phyloP scores from a whole-genome alignment of 37 sponge, comb jelly and placozoan genomes.

The Bolinopsis microptera region DNA sequence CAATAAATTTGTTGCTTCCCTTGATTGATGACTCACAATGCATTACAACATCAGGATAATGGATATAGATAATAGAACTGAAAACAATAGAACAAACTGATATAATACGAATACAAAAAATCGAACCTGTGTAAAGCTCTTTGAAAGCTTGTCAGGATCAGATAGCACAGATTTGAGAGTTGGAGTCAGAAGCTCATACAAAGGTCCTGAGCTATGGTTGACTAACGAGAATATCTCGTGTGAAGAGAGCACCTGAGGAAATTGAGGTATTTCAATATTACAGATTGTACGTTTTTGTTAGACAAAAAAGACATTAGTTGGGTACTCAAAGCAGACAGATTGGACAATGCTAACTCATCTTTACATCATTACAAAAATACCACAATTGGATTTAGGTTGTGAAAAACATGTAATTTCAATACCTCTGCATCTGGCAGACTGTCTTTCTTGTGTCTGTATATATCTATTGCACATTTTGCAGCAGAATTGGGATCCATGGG shows the following conservation, averaged over 20 bases:
- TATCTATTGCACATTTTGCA: neutral
- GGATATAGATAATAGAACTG: neutral
- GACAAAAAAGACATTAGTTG: no score
- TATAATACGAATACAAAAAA: neutral
- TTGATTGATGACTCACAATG: no score
- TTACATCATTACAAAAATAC: no score
- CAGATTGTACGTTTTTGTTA: no score
- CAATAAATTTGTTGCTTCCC: no score
- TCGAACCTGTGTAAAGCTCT: neutral
- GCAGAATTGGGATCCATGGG: neutral
- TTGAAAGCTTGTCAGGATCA: neutral
- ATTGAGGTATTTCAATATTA: no score
- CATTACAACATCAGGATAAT: no score
- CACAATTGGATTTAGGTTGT: no score
- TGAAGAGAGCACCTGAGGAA: neutral
- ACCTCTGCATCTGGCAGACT: neutral
- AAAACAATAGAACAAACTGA: neutral
- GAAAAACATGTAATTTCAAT: no score
- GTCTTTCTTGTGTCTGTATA: neutral
- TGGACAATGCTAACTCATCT: no score
- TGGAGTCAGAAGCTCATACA: neutral
- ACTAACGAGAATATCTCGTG: neutral
- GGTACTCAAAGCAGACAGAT: no score
- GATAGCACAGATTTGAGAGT: neutral
- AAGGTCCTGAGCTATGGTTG: neutral